Conservation (phyloP, 2,113 vertebrate species). For the Prunella fulvescens region DNA sequence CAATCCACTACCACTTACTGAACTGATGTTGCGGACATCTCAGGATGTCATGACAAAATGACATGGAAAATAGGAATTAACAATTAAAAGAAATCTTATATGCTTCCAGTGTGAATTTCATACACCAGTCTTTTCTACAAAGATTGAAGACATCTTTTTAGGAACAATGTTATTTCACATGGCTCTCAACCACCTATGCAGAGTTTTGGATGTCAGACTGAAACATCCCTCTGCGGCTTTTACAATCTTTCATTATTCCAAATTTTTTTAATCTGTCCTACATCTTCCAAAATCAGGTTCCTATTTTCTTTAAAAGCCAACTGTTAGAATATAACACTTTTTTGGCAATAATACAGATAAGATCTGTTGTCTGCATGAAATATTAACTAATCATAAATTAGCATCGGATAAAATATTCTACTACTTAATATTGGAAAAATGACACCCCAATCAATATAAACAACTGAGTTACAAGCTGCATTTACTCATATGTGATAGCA, state of each 20-base stretch:
- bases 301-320: slow-evolving; percentile 40
- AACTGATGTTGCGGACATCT: background rate
- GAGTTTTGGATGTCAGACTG: slow-evolving; percentile 9
- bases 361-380: slow-evolving; percentile 56
- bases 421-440: slow-evolving; percentile 56
- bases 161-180: background rate
- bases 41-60: background rate
- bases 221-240: slow-evolving; percentile 24
- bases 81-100: background rate
- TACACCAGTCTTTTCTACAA: background rate
- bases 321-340: slow-evolving; percentile 67
- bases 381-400: slow-evolving; percentile 53
- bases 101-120: background rate
- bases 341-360: slow-evolving; percentile 54
- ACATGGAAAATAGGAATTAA: background rate
- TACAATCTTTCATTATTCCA: slow-evolving; percentile 27
- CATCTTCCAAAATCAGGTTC: background rate
- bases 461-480: background rate
- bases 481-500: background rate
- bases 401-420: slow-evolving; percentile 44
- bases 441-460: slow-evolving; percentile 45
- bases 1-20: background rate
- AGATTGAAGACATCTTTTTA: slow-evolving; percentile 7
- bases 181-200: background rate
- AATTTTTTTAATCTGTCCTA: slow-evolving; percentile 2